Conservation (phyloP, 2,113 vertebrate genomes). For the Plectropomus leopardus region DNA sequence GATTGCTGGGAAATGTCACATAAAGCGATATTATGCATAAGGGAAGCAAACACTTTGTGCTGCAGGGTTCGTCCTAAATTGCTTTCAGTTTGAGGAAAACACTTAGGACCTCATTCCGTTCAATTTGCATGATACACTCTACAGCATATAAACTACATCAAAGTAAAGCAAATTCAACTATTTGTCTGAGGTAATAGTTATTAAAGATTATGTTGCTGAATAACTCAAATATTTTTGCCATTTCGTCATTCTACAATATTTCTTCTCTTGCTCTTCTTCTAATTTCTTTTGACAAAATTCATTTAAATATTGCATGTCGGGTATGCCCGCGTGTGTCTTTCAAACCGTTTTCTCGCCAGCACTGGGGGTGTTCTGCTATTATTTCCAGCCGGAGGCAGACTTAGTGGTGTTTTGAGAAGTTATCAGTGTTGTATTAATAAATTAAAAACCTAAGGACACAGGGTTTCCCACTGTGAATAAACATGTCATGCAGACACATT, state of each 20-base stretch:
- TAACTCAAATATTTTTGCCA: background rate
- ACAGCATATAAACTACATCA: slow-evolving; percentile 11
- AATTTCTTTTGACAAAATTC: background rate
- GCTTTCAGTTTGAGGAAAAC: slow-evolving; percentile 35
- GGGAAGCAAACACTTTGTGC: slow-evolving; percentile 30
- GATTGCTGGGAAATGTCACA: slow-evolving; percentile 44
- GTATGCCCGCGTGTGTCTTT: background rate
- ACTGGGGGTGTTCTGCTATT: background rate
- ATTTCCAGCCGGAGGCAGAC: slow-evolving; percentile 12
- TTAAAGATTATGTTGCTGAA: slow-evolving; percentile 6
- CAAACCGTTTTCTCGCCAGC: background rate
- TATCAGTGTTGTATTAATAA: slow-evolving; percentile 24
- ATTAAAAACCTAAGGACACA: background rate
- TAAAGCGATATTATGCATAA: slow-evolving; percentile 38
- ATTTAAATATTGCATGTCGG: background rate
- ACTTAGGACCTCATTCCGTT: slow-evolving; percentile 31
- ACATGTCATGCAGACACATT: background rate
- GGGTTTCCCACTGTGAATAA: slow-evolving; percentile 8
- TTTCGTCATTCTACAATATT: background rate
- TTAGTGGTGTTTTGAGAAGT: background rate
- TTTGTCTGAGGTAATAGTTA: slow-evolving; percentile 9
- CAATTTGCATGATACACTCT: slow-evolving; percentile 29
- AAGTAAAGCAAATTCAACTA: slow-evolving; percentile 24
- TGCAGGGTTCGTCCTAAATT: slow-evolving; percentile 27
- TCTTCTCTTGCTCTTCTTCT: background rate